Percentiles rank a stretch among this genome's conserved stretches.
Conservation (phyloP, 1,140 invertebrate species). For the Grapholita molesta region DNA sequence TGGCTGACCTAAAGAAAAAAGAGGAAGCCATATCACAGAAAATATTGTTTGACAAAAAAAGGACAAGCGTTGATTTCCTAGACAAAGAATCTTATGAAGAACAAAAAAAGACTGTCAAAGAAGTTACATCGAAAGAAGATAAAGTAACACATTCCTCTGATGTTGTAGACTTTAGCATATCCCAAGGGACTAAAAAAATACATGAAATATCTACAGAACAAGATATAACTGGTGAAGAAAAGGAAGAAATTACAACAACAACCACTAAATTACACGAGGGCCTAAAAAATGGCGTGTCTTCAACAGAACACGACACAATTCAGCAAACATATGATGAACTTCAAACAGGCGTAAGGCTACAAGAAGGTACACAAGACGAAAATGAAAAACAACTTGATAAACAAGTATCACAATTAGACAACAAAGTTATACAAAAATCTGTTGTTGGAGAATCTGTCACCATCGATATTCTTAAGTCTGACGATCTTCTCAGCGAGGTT, state of each 20-base stretch:
- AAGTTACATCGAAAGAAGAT: neutral
- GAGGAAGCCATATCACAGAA: constrained; percentile 31
- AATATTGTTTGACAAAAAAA: constrained; percentile 4
- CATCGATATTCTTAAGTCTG: constrained; percentile 42
- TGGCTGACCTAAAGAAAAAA: constrained; percentile 55
- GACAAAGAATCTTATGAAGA: neutral
- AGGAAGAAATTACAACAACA: neutral
- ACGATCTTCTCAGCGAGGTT: constrained; percentile 51
- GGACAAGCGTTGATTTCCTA: neutral
- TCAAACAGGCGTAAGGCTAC: neutral
- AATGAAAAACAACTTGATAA: neutral
- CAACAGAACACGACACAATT: neutral
- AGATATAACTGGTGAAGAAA: neutral
- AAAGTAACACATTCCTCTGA: neutral
- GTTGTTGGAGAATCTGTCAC: constrained; percentile 26
- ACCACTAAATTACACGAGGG: neutral
- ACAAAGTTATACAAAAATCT: neutral
- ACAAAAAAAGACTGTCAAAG: neutral
- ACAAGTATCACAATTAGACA: neutral
- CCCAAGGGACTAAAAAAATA: neutral
- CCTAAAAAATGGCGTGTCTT: neutral
- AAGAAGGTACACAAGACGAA: neutral
- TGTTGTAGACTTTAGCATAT: neutral
- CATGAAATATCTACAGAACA: neutral
- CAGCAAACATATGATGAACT: neutral